A percentile compares a stretch with the other conserved stretches of the same genome.
phyloP scores from a whole-genome alignment of 2,888 invertebrate genomes.

The Scaptomyza reducta region DNA sequence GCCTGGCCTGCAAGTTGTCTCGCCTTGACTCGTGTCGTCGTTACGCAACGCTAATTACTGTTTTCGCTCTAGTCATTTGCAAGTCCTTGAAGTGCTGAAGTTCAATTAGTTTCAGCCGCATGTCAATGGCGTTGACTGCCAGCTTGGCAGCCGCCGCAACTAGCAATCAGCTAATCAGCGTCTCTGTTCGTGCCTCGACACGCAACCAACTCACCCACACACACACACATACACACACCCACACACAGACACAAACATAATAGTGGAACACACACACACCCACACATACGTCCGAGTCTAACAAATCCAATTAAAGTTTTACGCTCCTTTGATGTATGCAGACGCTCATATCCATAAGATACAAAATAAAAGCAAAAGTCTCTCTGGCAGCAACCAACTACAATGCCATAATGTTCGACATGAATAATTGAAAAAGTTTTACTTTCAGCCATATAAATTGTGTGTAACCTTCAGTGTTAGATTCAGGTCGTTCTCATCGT shows the following conservation, averaged over 20 bases:
- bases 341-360: constrained; percentile 53
- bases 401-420: constrained; percentile 75
- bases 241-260: background rate
- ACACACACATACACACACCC: too few species aligned
- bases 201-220: constrained; percentile 6
- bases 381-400: constrained; percentile 43
- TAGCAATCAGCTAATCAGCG: constrained; percentile 76
- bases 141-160: constrained; percentile 47
- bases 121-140: constrained; percentile 66
- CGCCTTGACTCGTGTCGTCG: constrained; percentile 52
- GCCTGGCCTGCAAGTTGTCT: constrained; percentile 39
- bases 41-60: constrained; percentile 80
- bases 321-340: constrained; percentile 70
- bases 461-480: constrained; percentile 70
- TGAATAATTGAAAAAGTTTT: constrained; percentile 79
- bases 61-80: constrained; percentile 79
- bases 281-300: constrained; percentile 40
- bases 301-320: constrained; percentile 76
- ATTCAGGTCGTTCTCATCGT: constrained; percentile 24
- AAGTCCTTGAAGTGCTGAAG: constrained; percentile 77
- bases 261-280: constrained; percentile 3
- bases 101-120: constrained; percentile 77
- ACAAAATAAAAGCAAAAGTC: constrained; percentile 49
- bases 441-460: constrained; percentile 26
- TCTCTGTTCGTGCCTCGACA: constrained; percentile 42